Percentiles rank a stretch among this genome's conserved stretches.
phyloP scores from a whole-genome alignment of 2,888 invertebrate genomes.

The Drosophila putrida region DNA sequence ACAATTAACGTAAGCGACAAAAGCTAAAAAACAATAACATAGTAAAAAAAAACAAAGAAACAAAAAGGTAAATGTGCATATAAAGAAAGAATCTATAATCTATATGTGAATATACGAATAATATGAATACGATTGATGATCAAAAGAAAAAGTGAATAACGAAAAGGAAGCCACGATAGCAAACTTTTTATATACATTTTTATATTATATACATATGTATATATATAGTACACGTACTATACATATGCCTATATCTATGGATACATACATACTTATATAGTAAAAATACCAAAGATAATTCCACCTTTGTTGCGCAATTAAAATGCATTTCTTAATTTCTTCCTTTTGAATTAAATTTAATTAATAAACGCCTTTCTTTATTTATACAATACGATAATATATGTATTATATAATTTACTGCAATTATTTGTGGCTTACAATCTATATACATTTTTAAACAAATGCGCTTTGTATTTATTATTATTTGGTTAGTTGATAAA shows the following conservation, averaged over 20 bases:
- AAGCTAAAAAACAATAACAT: slow-evolving; percentile 43
- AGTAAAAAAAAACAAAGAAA: slow-evolving; percentile 32
- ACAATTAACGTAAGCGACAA: slow-evolving; percentile 64
- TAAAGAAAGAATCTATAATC: slow-evolving; percentile 61
- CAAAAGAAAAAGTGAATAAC: slow-evolving; percentile 28
- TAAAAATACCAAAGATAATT: slow-evolving; percentile 79
- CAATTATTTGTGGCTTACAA: slow-evolving; percentile 71
- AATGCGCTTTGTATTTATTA: slow-evolving; percentile 73
- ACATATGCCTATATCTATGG: slow-evolving; percentile 44
- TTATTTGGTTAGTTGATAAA: slow-evolving; percentile 27
- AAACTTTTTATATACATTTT: slow-evolving; percentile 66
- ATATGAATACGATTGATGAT: slow-evolving; percentile 39
- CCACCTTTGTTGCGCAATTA: slow-evolving; percentile 80
- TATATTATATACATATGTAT: slow-evolving; percentile 24
- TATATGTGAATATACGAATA: slow-evolving; percentile 69
- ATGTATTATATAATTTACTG: slow-evolving; percentile 56
- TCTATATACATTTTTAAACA: slow-evolving; percentile 82
- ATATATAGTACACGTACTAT: slow-evolving; percentile 22
- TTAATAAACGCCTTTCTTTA: slow-evolving; percentile 74
- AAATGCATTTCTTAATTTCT: slow-evolving; percentile 78
- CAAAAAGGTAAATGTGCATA: slow-evolving; percentile 64
- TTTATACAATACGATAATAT: slow-evolving; percentile 62
- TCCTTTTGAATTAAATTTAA: slow-evolving; percentile 73
- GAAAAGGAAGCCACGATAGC: slow-evolving; percentile 43
- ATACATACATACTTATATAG: slow-evolving; percentile 65